A percentile compares a stretch with the other conserved stretches of the same genome.
These are phyloP conservation scores for Eretmochelys imbricata DNA, from an alignment of 2,113 vertebrate species.

Conservation along the genomic window DNA sequence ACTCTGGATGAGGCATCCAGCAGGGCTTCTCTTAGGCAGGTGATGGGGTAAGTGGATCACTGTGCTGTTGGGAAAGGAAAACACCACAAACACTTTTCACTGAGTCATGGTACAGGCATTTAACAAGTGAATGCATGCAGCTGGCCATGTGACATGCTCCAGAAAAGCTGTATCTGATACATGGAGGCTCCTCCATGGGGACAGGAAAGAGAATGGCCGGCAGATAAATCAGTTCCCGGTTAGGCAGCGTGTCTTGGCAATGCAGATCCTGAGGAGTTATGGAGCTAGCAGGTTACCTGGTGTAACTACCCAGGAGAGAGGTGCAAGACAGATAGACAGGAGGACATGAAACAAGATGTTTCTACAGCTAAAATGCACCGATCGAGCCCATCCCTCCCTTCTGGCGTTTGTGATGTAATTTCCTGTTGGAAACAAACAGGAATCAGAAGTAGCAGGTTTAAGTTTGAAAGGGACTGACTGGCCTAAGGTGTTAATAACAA, in stretches of 20 bases:
- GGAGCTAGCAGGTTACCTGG: neutral
- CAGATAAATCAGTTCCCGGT: neutral
- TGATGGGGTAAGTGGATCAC: neutral
- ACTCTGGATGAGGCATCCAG: neutral
- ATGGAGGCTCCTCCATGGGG: neutral
- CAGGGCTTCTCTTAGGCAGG: neutral
- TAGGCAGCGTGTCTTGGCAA: neutral
- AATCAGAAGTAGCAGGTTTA: fast-evolving
- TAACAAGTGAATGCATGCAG: neutral
- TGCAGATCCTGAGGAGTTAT: neutral
- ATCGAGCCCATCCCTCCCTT: neutral
- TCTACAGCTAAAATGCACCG: fast-evolving
- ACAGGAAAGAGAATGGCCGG: neutral
- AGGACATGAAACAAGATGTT: fast-evolving
- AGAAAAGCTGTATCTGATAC: neutral
- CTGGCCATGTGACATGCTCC: neutral
- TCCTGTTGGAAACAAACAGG: neutral
- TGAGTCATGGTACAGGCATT: neutral
- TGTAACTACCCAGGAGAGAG: neutral
- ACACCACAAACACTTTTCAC: neutral
- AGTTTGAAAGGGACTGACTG: fast-evolving
- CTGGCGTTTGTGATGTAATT: fast-evolving
- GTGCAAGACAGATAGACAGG: fast-evolving
- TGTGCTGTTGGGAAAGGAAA: neutral
- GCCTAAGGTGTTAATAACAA: neutral